Conservation (phyloP, 2,797 vertebrate genomes). For the Cyprinodon diabolis region DNA sequence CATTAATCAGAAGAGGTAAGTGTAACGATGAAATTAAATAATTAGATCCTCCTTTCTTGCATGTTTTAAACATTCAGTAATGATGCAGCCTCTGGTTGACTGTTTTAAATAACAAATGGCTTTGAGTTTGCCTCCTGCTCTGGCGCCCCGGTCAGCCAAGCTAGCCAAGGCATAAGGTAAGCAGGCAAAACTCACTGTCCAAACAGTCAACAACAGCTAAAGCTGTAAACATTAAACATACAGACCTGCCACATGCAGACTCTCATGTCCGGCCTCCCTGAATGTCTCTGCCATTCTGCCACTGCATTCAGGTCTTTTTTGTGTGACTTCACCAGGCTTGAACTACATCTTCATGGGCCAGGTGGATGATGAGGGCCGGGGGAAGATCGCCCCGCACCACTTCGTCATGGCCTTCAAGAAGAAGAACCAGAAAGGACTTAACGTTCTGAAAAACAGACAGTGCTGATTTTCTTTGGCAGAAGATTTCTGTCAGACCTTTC, state of each 20-base stretch:
- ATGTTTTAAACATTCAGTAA: slow-evolving; percentile 9
- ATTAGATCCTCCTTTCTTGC: neutral
- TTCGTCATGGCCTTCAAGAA: slow-evolving; percentile 93
- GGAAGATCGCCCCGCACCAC: slow-evolving; percentile 90
- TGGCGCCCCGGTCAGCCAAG: slow-evolving; percentile 35
- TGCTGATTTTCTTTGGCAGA: slow-evolving; percentile 78
- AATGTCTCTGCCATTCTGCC: slow-evolving; percentile 83
- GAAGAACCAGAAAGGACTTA: slow-evolving; percentile 92
- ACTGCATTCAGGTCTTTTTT: slow-evolving; percentile 86
- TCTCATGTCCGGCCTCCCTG: slow-evolving; percentile 75
- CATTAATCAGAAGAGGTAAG: slow-evolving; percentile 93
- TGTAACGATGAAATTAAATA: slow-evolving; percentile 12
- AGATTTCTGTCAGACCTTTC: slow-evolving; percentile 19
- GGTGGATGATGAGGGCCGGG: slow-evolving; percentile 91
- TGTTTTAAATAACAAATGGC: slow-evolving; percentile 61
- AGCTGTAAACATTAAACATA: slow-evolving; percentile 66
- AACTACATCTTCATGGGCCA: slow-evolving; percentile 99
- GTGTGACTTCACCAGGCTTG: slow-evolving; percentile 87
- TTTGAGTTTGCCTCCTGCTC: slow-evolving; percentile 74
- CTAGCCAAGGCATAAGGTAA: slow-evolving; percentile 51
- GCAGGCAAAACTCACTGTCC: slow-evolving; percentile 71
- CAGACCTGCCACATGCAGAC: slow-evolving; percentile 42
- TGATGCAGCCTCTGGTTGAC: slow-evolving; percentile 31
- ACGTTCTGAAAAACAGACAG: slow-evolving; percentile 88
- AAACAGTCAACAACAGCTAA: slow-evolving; percentile 35